Evolutionary conservation across 2,113 vertebrate species (phyloP), one percentile per base, ranked within the genome.

Genomic region (Xenopus borealis): DNA sequence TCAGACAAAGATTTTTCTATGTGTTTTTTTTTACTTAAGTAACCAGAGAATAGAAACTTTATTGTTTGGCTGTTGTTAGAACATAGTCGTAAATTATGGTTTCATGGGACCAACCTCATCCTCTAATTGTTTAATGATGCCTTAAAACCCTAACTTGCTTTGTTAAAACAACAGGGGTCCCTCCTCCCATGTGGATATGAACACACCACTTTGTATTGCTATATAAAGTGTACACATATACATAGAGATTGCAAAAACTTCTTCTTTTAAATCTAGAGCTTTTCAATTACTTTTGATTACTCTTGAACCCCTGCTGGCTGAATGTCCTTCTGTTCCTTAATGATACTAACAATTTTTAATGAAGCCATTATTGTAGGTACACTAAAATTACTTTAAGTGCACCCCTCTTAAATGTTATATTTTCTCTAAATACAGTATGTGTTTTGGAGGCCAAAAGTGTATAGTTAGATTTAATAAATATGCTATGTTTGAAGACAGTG

Each of bases 1-100:
- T 80, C 53, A 87, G 89, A 81, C 72, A 84, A 83, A 68, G 72
- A 82, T 83, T 83, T 86, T 62, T 23, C 64, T 67, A 20, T 83
- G 23, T 27, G 23, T 84, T 83, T 84, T 83, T 13, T 61, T 67
- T 20, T 84, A 47, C 13, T 59, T 62, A 13, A 59, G 58, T 78
- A 81, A 78, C 75, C 44, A 77, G 68, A 77, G 74, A 77, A 77
- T 77, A 77, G 74, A 64, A 77, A 77, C 74, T 72, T 66, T 78
- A 87, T 86, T 89, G 83, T 88, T 91, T 83, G 87, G 86, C 85
- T 81, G 73, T 79, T 87, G 84, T 83, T 86, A 88, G 85, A 87
- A 81, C 83, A 85, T 64, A 79, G 84, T 77, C 9, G 58, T 81
- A 81, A 75, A 79, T 80, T 78, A 77, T 77, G 81, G 67, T 84